Percentiles rank a stretch among this genome's conserved stretches.
Evolutionary conservation across 2,888 invertebrate genomes (phyloP).

Genomic region (Tetragonula carbonaria): DNA sequence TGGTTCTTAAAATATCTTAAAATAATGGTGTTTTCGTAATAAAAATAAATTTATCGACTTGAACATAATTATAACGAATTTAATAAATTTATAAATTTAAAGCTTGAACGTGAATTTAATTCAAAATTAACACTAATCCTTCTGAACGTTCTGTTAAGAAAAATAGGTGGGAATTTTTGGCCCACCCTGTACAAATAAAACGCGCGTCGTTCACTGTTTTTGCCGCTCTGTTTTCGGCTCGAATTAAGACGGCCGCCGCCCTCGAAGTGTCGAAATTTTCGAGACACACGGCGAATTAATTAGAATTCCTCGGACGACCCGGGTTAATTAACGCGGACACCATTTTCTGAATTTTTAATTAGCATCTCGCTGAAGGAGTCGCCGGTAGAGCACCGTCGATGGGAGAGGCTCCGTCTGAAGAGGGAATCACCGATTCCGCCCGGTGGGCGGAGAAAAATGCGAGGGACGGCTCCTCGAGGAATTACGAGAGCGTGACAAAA

Average conservation of each 20-base stretch:
- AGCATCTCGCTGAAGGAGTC: neutral
- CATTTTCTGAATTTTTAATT: constrained; percentile 54
- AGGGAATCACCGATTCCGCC: constrained; percentile 23
- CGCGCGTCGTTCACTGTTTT: too few species aligned
- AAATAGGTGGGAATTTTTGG: too few species aligned
- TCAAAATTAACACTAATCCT: too few species aligned
- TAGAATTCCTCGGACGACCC: constrained; percentile 26
- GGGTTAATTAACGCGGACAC: constrained; percentile 46
- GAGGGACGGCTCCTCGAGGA: constrained; percentile 31
- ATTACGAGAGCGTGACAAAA: constrained; percentile 39
- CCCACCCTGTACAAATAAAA: too few species aligned
- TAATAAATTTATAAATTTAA: too few species aligned
- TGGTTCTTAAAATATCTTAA: too few species aligned
- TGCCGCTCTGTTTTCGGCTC: too few species aligned
- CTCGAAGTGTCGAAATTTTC: neutral
- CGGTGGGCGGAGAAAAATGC: constrained; percentile 26
- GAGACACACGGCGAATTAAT: constrained; percentile 25
- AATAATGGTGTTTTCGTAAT: too few species aligned
- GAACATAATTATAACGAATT: too few species aligned
- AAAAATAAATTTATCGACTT: too few species aligned
- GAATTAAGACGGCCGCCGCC: neutral
- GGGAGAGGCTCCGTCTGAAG: constrained; percentile 6
- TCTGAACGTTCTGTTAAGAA: too few species aligned
- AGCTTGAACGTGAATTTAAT: too few species aligned
- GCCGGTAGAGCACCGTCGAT: neutral